These are phyloP conservation scores for Toxotes lorentzi DNA, from an alignment of 2,797 vertebrate species.

Conservation along the genomic window DNA sequence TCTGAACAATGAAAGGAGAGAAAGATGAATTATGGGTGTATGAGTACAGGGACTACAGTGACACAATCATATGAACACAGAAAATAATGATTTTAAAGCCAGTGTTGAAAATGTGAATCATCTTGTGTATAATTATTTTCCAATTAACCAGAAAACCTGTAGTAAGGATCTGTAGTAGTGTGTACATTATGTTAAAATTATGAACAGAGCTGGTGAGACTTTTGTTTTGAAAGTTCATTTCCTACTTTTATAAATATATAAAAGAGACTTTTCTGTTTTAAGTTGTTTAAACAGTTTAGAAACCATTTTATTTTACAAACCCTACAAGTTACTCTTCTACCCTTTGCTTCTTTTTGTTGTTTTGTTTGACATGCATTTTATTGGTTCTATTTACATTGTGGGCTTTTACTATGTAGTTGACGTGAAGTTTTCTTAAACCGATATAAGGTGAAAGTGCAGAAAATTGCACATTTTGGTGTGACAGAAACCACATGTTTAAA, in stretches of 20 bases:
- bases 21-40: neutral
- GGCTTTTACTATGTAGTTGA: neutral
- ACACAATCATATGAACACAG: neutral
- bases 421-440: neutral
- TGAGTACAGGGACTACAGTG: neutral
- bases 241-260: neutral
- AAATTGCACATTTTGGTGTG: neutral
- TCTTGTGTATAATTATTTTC: neutral
- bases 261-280: too few species aligned
- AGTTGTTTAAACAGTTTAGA: too few species aligned
- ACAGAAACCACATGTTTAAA: neutral
- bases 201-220: neutral
- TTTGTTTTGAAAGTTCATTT: neutral
- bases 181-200: neutral
- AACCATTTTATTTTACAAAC: too few species aligned
- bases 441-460: neutral
- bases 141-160: neutral
- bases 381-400: too few species aligned
- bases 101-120: neutral
- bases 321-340: too few species aligned
- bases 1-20: conserved; percentile 46
- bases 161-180: neutral
- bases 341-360: too few species aligned
- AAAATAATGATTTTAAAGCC: neutral
- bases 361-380: too few species aligned